These are phyloP conservation scores for Anodontia alba DNA, from an alignment of 2,888 invertebrate genomes.

Conservation along the genomic window DNA sequence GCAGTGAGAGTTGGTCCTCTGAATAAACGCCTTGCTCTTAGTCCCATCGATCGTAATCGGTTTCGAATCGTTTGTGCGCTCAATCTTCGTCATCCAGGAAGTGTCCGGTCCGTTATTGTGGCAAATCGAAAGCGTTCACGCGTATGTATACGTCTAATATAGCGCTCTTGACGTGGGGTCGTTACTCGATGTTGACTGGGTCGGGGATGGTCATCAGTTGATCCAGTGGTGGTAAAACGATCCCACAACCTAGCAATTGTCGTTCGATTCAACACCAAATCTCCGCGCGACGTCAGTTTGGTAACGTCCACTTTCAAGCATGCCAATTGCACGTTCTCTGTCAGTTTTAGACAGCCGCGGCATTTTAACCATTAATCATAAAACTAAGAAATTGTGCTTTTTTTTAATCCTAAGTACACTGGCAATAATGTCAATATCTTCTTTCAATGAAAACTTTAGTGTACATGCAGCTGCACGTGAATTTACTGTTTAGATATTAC, in stretches of 20 bases:
- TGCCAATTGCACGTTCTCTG: neutral
- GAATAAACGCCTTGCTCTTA: neutral
- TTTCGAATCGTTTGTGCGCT: slow-evolving; percentile 20
- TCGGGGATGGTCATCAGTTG: neutral
- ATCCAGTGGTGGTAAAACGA: neutral
- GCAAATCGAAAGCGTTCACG: slow-evolving; percentile 1
- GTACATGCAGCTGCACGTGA: neutral
- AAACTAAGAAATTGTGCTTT: neutral
- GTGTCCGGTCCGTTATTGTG: slow-evolving; percentile 2
- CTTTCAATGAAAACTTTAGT: neutral
- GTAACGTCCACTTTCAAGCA: neutral
- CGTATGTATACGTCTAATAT: neutral
- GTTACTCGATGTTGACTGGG: neutral
- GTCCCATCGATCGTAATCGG: slow-evolving; percentile 14
- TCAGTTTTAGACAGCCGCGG: neutral
- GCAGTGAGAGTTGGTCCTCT: slow-evolving; percentile 7
- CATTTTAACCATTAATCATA: too few relatives aligned
- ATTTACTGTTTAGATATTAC: neutral
- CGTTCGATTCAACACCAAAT: neutral
- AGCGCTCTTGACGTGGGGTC: slow-evolving; percentile 23
- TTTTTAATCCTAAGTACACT: neutral
- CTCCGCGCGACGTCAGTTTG: neutral
- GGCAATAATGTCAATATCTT: neutral
- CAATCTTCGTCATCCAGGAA: slow-evolving; percentile 11
- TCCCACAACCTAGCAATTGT: neutral